Conservation (phyloP, 2,888 invertebrate species). For the Apodemia duryi region DNA sequence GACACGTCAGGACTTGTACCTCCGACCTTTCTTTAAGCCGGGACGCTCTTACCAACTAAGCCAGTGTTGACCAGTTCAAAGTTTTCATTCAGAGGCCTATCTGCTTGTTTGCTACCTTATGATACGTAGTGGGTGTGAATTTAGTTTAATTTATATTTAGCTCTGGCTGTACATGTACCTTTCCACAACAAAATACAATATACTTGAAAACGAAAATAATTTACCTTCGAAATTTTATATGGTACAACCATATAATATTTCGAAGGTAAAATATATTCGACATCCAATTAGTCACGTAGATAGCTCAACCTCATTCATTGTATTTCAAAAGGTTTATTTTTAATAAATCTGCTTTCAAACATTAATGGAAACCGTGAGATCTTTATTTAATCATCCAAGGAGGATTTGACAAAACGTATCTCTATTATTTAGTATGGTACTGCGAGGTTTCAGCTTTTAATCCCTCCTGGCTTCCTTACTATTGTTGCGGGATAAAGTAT, state of each 20-base stretch:
- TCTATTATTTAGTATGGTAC: conserved; percentile 17
- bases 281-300: conserved; percentile 35
- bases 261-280: neutral
- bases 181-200: neutral
- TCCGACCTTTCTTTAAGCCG: too few species aligned
- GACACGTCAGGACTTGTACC: too few species aligned
- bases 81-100: too few species aligned
- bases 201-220: neutral
- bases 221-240: too few species aligned
- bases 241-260: neutral
- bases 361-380: conserved; percentile 34
- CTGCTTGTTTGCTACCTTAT: too few species aligned
- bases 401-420: conserved; percentile 12
- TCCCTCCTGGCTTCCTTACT: neutral
- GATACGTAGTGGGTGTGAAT: too few species aligned
- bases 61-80: too few species aligned
- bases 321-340: conserved; percentile 39
- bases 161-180: too few species aligned
- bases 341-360: conserved; percentile 37
- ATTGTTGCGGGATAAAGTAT: too few species aligned
- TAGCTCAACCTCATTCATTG: conserved; percentile 20
- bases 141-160: too few species aligned
- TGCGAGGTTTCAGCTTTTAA: neutral
- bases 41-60: too few species aligned
- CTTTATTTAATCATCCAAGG: conserved; percentile 15